A percentile compares a stretch with the other conserved stretches of the same genome.
Conservation (phyloP, 2,888 invertebrate genomes). For the Coenonympha glycerion region DNA sequence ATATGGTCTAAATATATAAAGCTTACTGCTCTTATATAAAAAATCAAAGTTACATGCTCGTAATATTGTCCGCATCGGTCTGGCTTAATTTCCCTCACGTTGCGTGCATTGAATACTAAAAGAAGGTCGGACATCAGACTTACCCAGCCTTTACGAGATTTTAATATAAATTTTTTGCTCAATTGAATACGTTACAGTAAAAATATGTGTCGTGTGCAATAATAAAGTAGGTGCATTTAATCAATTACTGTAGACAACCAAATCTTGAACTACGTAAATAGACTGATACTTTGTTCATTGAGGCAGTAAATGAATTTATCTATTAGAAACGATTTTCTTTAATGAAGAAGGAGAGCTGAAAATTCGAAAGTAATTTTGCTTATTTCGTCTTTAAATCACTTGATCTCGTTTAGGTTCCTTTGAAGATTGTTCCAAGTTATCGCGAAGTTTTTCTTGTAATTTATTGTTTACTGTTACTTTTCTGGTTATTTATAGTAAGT, state of each 20-base stretch:
- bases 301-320: too few relatives aligned
- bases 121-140: constrained; percentile 1
- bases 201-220: too few relatives aligned
- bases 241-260: too few relatives aligned
- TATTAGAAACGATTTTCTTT: constrained; percentile 41
- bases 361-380: constrained; percentile 66
- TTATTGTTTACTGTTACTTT: constrained; percentile 69
- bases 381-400: constrained; percentile 70
- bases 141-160: not conserved
- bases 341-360: constrained; percentile 56
- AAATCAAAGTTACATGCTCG: constrained; percentile 8
- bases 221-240: too few relatives aligned
- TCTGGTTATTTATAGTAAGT: constrained; percentile 56
- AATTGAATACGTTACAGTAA: not conserved
- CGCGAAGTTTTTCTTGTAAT: constrained; percentile 65
- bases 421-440: constrained; percentile 69
- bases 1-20: too few relatives aligned
- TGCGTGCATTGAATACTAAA: constrained; percentile 5
- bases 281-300: too few relatives aligned
- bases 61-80: constrained; percentile 1
- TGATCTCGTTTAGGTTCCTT: constrained; percentile 70
- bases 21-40: not conserved
- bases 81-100: constrained; percentile 3
- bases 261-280: too few relatives aligned
- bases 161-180: not conserved